These are phyloP conservation scores for Vulpes ferrilata DNA, from an alignment of 2,113 vertebrate species.

Conservation along the genomic window DNA sequence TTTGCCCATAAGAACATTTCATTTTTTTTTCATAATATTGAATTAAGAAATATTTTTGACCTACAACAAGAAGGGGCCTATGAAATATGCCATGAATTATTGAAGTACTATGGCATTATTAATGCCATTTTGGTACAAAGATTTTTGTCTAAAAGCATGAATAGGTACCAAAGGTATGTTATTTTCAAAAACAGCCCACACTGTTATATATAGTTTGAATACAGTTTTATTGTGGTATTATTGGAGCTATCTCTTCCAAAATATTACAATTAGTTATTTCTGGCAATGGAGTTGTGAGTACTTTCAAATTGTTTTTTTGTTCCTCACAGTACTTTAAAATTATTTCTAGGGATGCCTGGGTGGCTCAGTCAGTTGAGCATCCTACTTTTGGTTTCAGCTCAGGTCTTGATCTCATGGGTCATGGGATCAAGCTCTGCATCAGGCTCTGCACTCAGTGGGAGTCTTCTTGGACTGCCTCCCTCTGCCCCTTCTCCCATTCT, in stretches of 20 bases:
- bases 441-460: neutral
- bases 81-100: neutral
- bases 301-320: neutral
- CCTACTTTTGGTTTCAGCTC: neutral
- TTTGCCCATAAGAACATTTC: neutral
- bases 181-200: neutral
- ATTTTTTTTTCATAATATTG: neutral
- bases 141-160: neutral
- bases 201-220: neutral
- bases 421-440: neutral
- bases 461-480: neutral
- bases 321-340: neutral
- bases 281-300: neutral
- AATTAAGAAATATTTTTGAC: constrained; percentile 24
- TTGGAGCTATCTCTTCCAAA: neutral
- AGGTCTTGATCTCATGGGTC: neutral
- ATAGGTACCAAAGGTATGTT: neutral
- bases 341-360: neutral
- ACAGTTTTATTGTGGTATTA: neutral
- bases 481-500: neutral
- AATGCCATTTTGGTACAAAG: neutral
- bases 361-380: neutral
- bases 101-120: neutral
- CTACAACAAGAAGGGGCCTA: neutral
- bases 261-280: neutral